These are phyloP conservation scores for Stenolophus ochropezus DNA, from an alignment of 2,888 invertebrate species.

Conservation along the genomic window DNA sequence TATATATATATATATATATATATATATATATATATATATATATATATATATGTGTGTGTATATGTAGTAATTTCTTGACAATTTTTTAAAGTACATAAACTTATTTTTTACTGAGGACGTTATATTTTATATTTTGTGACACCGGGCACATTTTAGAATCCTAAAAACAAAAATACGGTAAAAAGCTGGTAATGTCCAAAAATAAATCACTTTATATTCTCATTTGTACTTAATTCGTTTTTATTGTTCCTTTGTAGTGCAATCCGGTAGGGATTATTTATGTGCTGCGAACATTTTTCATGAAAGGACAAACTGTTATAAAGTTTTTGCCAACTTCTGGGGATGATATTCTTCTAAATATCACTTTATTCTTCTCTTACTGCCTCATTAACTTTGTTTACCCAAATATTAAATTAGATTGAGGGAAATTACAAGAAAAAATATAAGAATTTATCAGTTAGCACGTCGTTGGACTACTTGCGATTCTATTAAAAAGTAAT, in stretches of 20 bases:
- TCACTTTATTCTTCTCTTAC: background rate
- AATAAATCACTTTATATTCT: slow-evolving; percentile 15
- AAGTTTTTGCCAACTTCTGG: background rate
- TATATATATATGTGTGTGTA: no score
- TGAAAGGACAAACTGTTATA: background rate
- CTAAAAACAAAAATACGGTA: no score
- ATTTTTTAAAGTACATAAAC: no score
- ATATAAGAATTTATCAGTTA: background rate
- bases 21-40: no score
- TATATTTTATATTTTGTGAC: no score
- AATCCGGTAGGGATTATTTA: background rate
- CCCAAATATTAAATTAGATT: background rate
- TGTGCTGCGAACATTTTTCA: background rate
- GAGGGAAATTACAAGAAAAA: background rate
- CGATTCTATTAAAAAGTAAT: no score
- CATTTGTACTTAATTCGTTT: slow-evolving; percentile 7
- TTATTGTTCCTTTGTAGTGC: slow-evolving; percentile 11
- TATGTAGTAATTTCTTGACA: no score
- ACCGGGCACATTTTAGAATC: no score
- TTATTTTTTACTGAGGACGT: no score
- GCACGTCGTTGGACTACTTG: no score
- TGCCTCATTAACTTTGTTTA: background rate
- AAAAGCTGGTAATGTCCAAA: no score
- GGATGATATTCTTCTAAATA: background rate
- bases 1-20: no score